Percentiles rank a stretch among this genome's conserved stretches.
These are phyloP conservation scores for Oikopleura vanhoeffeni DNA, from an alignment of 23 tunicate species.

Conservation along the genomic window DNA sequence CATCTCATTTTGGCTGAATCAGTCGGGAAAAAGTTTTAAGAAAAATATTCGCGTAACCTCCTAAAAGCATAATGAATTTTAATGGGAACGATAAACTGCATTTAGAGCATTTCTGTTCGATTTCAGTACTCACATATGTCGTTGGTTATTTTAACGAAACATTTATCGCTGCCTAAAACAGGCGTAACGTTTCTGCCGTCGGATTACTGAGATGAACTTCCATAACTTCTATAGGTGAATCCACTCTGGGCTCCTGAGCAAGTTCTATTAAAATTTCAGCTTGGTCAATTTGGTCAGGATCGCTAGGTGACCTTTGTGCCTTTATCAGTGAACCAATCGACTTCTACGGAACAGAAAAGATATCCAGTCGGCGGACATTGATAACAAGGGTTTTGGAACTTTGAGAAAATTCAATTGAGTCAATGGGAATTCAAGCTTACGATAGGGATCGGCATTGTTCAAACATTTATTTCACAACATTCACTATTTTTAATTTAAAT, in stretches of 20 bases:
- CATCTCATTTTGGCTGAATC: no score
- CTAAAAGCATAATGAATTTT: no score
- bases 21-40: no score
- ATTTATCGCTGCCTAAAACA: background rate
- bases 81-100: no score
- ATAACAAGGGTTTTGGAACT: background rate
- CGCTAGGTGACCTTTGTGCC: no score
- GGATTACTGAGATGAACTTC: background rate
- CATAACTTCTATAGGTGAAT: background rate
- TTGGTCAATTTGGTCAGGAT: background rate
- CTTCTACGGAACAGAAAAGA: background rate
- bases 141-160: background rate
- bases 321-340: background rate
- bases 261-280: background rate
- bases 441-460: no score
- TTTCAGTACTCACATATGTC: constrained; percentile 7
- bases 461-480: no score
- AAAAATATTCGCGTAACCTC: no score
- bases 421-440: background rate
- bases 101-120: no score
- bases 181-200: background rate
- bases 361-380: background rate
- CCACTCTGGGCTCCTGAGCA: background rate
- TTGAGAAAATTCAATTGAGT: background rate
- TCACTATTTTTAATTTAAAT: no score